These are phyloP conservation scores for Drosophila paramelanica DNA, from an alignment of 2,888 invertebrate genomes.

Conservation along the genomic window DNA sequence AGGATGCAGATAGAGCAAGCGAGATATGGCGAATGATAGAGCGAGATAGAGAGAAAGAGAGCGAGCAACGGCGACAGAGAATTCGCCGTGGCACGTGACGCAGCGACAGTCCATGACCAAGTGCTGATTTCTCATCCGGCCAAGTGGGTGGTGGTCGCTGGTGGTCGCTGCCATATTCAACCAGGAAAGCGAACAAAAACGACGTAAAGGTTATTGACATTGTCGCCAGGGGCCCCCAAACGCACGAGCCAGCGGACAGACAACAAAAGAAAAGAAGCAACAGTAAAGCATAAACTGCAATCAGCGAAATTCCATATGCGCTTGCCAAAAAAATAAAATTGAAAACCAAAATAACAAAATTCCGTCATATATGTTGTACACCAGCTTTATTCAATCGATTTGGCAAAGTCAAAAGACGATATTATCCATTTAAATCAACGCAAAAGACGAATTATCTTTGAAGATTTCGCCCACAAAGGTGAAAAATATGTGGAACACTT, in stretches of 20 bases:
- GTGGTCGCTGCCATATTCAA: not conserved
- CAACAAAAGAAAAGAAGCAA: slow-evolving; percentile 51
- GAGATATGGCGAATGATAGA: not conserved
- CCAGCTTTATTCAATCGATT: not conserved
- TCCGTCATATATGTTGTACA: not conserved
- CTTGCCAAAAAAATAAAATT: slow-evolving; percentile 19
- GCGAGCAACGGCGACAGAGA: slow-evolving; percentile 26
- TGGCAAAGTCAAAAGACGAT: not conserved
- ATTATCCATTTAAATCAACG: not conserved
- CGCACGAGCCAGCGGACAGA: slow-evolving; percentile 41
- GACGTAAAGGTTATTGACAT: slow-evolving; percentile 77
- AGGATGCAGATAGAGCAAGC: slow-evolving; percentile 44
- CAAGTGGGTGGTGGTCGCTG: slow-evolving; percentile 36
- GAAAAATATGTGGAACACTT: not conserved
- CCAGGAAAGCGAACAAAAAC: slow-evolving; percentile 31
- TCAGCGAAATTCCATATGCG: slow-evolving; percentile 33
- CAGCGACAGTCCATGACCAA: slow-evolving; percentile 79
- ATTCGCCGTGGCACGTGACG: slow-evolving; percentile 70
- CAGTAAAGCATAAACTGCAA: slow-evolving; percentile 39
- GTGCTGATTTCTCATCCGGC: slow-evolving; percentile 75
- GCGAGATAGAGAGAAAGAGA: slow-evolving; percentile 13
- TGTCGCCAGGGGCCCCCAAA: slow-evolving; percentile 47
- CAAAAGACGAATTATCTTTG: too few relatives aligned
- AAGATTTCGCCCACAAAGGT: too few relatives aligned
- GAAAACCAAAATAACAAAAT: not conserved